Evolutionary conservation across 2,797 vertebrate genomes (phyloP).

Genomic region (Gobionotothen gibberifrons): DNA sequence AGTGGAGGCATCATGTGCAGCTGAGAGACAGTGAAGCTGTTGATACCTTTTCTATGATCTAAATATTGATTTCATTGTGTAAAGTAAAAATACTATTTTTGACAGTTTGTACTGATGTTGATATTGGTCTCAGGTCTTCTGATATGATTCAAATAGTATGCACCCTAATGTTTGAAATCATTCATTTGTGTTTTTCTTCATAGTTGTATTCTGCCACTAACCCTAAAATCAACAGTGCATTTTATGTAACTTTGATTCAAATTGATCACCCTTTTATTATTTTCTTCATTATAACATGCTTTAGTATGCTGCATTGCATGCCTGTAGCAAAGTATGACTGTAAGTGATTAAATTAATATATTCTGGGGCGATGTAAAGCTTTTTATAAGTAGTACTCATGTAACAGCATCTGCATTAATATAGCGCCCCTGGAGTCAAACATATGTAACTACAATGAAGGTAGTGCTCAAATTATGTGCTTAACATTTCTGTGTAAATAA

Average conservation of each 20-base stretch:
- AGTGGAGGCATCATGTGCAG: constrained; percentile 68
- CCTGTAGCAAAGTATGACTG: constrained; percentile 3
- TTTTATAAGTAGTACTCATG: background rate
- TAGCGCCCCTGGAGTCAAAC: constrained; percentile 43
- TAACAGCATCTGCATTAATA: background rate
- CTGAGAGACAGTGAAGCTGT: constrained; percentile 28
- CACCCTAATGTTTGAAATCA: background rate
- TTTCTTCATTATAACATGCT: background rate
- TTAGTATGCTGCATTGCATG: constrained; percentile 2
- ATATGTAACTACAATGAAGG: constrained; percentile 32
- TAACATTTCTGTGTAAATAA: background rate
- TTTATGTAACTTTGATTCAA: background rate
- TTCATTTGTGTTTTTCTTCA: constrained; percentile 4
- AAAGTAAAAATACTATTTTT: background rate
- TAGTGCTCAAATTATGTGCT: background rate
- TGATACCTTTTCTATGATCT: background rate
- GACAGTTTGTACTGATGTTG: constrained; percentile 3
- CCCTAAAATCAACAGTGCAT: background rate
- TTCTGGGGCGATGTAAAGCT: constrained; percentile 8
- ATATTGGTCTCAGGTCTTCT: constrained; percentile 10
- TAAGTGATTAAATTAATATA: background rate
- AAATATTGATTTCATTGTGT: background rate
- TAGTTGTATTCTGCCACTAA: constrained; percentile 1
- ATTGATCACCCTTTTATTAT: background rate
- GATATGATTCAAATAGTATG: background rate